These are phyloP conservation scores for Nerophis lumbriciformis DNA, from an alignment of 2,113 vertebrate genomes.

Conservation along the genomic window DNA sequence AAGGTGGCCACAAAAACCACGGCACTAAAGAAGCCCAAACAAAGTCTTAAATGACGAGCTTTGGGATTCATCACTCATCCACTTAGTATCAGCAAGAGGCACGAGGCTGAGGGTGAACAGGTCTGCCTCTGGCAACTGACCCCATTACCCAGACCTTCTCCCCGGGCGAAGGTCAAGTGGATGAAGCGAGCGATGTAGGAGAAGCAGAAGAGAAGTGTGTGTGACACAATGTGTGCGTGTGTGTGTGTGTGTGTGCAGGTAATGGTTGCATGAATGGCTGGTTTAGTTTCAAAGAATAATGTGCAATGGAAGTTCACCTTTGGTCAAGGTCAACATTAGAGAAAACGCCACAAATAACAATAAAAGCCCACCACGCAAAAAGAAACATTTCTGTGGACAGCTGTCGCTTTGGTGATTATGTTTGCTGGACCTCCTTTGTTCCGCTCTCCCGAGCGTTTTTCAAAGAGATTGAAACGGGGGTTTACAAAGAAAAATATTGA, in stretches of 20 bases:
- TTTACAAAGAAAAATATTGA: slow-evolving; percentile 45
- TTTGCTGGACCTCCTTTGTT: slow-evolving; percentile 20
- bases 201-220: slow-evolving; percentile 5
- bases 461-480: slow-evolving; percentile 24
- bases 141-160: slow-evolving; percentile 55
- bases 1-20: slow-evolving; percentile 15
- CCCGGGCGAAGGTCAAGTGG: slow-evolving; percentile 51
- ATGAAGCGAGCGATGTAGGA: slow-evolving; percentile 37
- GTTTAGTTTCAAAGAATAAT: slow-evolving; percentile 39
- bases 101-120: slow-evolving; percentile 49
- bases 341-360: slow-evolving; percentile 26
- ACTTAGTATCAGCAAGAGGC: slow-evolving; percentile 47
- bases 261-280: slow-evolving; percentile 2
- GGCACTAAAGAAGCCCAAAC: slow-evolving; percentile 4
- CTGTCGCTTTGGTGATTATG: slow-evolving; percentile 38
- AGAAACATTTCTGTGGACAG: slow-evolving; percentile 35
- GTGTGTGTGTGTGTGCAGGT: slow-evolving; percentile 17
- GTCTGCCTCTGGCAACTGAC: slow-evolving; percentile 45
- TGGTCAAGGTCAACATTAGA: slow-evolving; percentile 36
- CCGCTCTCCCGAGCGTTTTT: slow-evolving; percentile 1
- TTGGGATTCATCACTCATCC: slow-evolving; percentile 37
- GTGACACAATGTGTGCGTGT: slow-evolving; percentile 5
- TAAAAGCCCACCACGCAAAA: slow-evolving; percentile 32
- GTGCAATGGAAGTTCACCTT: slow-evolving; percentile 36
- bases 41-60: not conserved